A percentile compares a stretch with the other conserved stretches of the same genome.
Conservation (phyloP, 1,140 invertebrate species). For the Popillia japonica region DNA sequence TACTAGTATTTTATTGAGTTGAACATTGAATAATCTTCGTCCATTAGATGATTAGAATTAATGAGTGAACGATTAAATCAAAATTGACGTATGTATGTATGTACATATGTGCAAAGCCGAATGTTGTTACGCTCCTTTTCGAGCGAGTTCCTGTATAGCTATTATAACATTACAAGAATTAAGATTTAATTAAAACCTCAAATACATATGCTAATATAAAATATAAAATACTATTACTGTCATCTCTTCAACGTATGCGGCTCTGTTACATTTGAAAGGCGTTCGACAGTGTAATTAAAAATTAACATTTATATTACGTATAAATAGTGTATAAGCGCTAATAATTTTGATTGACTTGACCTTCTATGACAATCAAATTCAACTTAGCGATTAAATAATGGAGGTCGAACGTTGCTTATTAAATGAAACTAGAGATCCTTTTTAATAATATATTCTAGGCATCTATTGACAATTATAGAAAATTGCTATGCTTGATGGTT, state of each 20-base stretch:
- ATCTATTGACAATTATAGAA: too few relatives aligned
- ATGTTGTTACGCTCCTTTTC: not conserved
- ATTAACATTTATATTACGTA: constrained; percentile 20
- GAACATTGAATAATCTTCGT: not conserved
- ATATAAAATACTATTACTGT: not conserved
- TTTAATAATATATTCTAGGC: not conserved
- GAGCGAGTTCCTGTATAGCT: too few relatives aligned
- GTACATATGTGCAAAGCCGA: not conserved
- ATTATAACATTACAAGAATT: too few relatives aligned
- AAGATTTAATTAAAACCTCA: not conserved
- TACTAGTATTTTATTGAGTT: not conserved
- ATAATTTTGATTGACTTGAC: constrained; percentile 11
- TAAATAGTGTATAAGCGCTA: not conserved
- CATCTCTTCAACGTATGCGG: not conserved
- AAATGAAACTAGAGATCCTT: not conserved
- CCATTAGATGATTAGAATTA: not conserved
- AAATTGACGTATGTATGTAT: not conserved
- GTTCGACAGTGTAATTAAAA: constrained; percentile 2
- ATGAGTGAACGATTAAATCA: not conserved
- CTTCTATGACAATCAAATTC: not conserved
- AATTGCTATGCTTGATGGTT: too few relatives aligned
- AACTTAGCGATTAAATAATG: not conserved
- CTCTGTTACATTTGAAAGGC: not conserved
- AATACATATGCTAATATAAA: not conserved
- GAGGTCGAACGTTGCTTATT: not conserved